Base-by-base conservation (phyloP, 2,113 vertebrate genomes). In the Eleginops maclovinus region DNA sequence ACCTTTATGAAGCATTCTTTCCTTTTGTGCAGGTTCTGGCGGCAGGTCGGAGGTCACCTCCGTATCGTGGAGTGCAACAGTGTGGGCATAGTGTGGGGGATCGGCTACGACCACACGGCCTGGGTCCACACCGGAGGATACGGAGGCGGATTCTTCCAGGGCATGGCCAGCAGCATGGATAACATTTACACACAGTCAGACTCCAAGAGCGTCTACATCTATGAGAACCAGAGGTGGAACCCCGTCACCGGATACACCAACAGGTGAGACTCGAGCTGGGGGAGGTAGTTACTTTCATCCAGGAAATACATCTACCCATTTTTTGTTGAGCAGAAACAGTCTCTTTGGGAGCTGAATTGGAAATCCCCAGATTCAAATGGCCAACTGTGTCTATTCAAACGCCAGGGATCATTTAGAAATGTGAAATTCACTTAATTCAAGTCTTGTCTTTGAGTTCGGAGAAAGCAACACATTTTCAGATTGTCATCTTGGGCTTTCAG, bases 221-320 rank as follows among this genome's bases (percentile, higher is more conserved):
- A 98, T 1, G 98, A 99, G 94, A 99, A 99, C 90, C 98, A 99
- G 85, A 96, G 98, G 60, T 99, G 98, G 98, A 99, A 99, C 83
- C 98, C 98, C 0, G 96, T 99, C 74, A 96, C 95, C 0, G 98
- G 98, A 73, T 99, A 99, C 85, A 97, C 96, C 85, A 96, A 94
- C 95, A 96, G 96, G 98, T 98, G 21, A 49, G 15, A 46, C 21
- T 63, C 1, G 11, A 4, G 15, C 22, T 17, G 7, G 46, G 31
- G 31, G 6, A 43, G 16, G 28, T 43, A 59, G 49, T 3, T 26
- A 49, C 10, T 44, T 43, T 21, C 36, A 17, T 16, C 15, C 16
- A 16, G 24, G n/a, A 54, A 68, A 68, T 54, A 17, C 36, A 24
- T 53, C 11, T 7, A 10, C 10, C 43, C 10, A 28, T 3, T 36